Base-by-base conservation (phyloP, 2,113 vertebrate species). In the Piprites chloris region DNA sequence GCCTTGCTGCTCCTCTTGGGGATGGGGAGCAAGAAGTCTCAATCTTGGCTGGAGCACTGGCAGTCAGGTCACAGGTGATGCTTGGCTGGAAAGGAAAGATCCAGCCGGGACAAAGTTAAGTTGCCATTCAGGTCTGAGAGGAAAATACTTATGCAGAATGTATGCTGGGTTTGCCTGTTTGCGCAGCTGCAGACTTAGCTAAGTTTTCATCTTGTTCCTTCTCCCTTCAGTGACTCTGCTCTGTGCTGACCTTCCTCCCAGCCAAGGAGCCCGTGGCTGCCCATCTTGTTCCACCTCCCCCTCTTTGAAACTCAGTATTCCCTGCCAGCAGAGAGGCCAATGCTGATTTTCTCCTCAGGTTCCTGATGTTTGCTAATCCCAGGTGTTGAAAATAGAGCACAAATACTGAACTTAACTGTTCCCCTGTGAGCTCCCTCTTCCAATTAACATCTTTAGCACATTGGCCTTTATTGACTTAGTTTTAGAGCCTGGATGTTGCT, bases 21-120 rank as follows among this genome's bases (percentile, higher is more conserved):
- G 17, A 7, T 2, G 30, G 35, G 69, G 81, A 76, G 33, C 35
- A 14, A 27, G 81, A 56, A 58, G 65, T 6, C 55, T 81, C 79
- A 46, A 3, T 28, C 59, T 23, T 13, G 59, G 79, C 69, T 55
- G 90, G 2, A 71, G 76, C 9, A 50, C 6, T 33, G 39, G 65
- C 14, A 14, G 74, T 32, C 0, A 5, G 37, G 5, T 90, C 56
- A 10, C 21, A 74, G 86, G 85, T 0, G 35, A 93, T 77, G 76
- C 94, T 90, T 0, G 62, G 89, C 94, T 93, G 83, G 77, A 95
- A 90, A 1, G 22, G 85, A 92, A 95, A 95, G 80, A 90, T 76
- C 86, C 94, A 67, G 80, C 68, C 75, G 33, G 0, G 1, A 68
- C 23, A 80, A 66, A 55, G 76, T 53, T 86, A 84, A n/a, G 21